Evolutionary conservation across 2,797 vertebrate genomes (phyloP).

Genomic region (Pipistrellus pipistrellus): DNA sequence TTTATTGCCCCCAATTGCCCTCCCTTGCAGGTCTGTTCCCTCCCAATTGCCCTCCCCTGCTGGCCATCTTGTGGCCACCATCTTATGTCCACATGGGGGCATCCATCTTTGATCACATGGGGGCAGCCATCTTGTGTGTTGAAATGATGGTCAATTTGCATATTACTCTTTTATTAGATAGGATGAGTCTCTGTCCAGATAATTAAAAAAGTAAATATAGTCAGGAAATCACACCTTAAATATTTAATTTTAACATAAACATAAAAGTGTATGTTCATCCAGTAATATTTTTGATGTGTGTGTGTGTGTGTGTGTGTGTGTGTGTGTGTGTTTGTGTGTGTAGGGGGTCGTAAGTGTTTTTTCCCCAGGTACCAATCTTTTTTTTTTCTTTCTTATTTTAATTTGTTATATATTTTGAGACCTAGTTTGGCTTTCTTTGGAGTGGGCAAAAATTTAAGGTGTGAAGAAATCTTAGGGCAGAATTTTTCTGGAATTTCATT

Average conservation of each 20-base stretch:
- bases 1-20: too few relatives aligned
- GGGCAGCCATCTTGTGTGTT: too few relatives aligned
- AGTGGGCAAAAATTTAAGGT: neutral
- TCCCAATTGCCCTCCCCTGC: too few relatives aligned
- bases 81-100: too few relatives aligned
- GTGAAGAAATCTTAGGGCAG: neutral
- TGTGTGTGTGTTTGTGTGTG: neutral
- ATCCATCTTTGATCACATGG: too few relatives aligned
- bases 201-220: conserved; percentile 23
- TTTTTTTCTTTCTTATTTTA: neutral
- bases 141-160: too few relatives aligned
- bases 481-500: conserved; percentile 38
- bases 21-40: too few relatives aligned
- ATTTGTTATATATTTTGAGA: neutral
- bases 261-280: neutral
- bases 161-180: too few relatives aligned
- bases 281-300: neutral
- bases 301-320: neutral
- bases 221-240: conserved; percentile 3
- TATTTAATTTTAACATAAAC: conserved; percentile 34
- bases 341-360: neutral
- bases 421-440: conserved; percentile 36
- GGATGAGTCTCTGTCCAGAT: neutral
- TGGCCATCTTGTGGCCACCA: too few relatives aligned
- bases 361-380: neutral